Evolutionary conservation across 1,140 invertebrate species (phyloP), one percentile per base, ranked within the genome.

Genomic region (Phenacoccus solenopsis): DNA sequence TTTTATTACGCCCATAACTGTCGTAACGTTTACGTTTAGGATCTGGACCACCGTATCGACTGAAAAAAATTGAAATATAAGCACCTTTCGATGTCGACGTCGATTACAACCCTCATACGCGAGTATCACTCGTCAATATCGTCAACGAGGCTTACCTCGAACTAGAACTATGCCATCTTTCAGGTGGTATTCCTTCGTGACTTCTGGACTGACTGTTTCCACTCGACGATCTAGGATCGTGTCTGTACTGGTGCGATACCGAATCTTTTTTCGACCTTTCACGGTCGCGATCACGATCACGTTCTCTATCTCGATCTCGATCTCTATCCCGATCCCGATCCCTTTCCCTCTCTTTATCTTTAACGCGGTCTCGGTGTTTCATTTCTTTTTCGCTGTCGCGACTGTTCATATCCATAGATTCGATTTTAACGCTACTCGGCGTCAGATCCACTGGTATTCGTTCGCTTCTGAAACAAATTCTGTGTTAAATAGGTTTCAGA

Each of bases 261-360:
- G 67, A 24, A 69, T 69, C 22, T 49, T 38, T 69, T 24, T 69
- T 16, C 1, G 28, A 20, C 20, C 61, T 16, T 67, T 67, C 61
- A 2, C 61, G 61, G 16, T 79, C 77, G 1, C 79, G 79, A 69
- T 80, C 79, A 64, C 79, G 38, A 2, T 49, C 79, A 1, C 73
- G 69, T 1, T 74, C 75, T 13, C 74, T 73, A 24, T 78, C 72
- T 70, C 79, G 76, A 9, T 81, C 79, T 12, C 75, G 75, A 69
- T 72, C 75, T 73, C 73, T 77, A 35, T 78, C 78, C 7, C 73
- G 56, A 32, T 77, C 75, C 57, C 68, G 69, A 21, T 69, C 69
- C 3, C n/a, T 10, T 1, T 30, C 9, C 12, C 21, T 72, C 68
- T 7, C 70, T 3, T 21, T 69, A 16, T 76, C 75, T 21, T 74